phyloP scores from a whole-genome alignment of 1,140 invertebrate species.

The Bombus huntii region DNA sequence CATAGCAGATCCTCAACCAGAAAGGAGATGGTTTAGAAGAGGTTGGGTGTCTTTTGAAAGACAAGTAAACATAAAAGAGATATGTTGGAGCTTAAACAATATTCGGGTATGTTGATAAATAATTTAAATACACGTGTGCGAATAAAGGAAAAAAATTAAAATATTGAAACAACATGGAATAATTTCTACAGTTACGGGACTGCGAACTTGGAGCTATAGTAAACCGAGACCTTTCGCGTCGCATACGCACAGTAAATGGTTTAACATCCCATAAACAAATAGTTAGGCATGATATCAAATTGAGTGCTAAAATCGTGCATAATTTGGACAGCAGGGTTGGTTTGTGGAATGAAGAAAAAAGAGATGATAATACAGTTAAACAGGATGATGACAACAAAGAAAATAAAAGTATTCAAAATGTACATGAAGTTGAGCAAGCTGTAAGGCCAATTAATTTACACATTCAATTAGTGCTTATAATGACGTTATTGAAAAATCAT shows the following conservation, averaged over 20 bases:
- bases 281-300: conserved; percentile 95
- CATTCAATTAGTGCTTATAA: background rate
- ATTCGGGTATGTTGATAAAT: conserved; percentile 86
- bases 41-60: conserved; percentile 99
- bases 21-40: conserved; percentile 96
- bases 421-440: conserved; percentile 74
- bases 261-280: conserved; percentile 96
- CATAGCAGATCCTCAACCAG: conserved; percentile 97
- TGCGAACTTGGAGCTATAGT: conserved; percentile 97
- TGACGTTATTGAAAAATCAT: background rate
- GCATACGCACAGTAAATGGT: conserved; percentile 96
- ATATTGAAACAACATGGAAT: background rate
- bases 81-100: conserved; percentile 99
- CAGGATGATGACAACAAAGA: conserved; percentile 70
- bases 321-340: conserved; percentile 93
- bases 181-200: conserved; percentile 88
- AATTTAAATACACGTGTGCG: background rate
- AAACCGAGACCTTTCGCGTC: conserved; percentile 95
- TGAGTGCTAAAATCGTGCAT: conserved; percentile 97
- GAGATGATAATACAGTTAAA: conserved; percentile 70
- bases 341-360: conserved; percentile 88
- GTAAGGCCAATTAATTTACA: conserved; percentile 62
- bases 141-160: background rate
- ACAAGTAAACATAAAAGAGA: conserved; percentile 99
- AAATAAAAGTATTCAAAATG: conserved; percentile 57